Base-by-base conservation (phyloP, 1,140 invertebrate species). In the Anagrus nilaparvatae region DNA sequence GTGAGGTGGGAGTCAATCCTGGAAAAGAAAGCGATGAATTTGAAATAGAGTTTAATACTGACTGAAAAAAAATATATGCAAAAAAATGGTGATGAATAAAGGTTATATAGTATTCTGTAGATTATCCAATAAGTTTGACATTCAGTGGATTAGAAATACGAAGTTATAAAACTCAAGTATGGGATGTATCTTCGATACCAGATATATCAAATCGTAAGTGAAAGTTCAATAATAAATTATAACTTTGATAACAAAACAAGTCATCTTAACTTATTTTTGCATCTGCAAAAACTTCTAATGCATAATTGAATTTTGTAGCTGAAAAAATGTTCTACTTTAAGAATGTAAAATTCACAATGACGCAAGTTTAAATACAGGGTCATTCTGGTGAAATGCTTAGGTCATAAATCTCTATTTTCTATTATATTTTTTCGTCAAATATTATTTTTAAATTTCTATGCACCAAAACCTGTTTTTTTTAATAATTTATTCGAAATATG, bases 311-410 rank as follows among this genome's bases (percentile, higher is more conserved):
- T 12, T 43, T 45, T 23, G 7, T 51, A 86, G 82, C 74, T 51
- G 63, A 76, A 34, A 77, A 79, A 46, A n/a, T n/a, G n/a, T n/a
- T n/a, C n/a, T n/a, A n/a, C n/a, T n/a, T 4, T 69, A 72, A 24
- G 77, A 84, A 56, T 89, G 86, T 60, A 85, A 81, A 58, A 84
- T 92, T 30, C 84, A 88, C 53, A 91, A 89, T 56, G 86, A 90
- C 60, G 84, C n/a, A n/a, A n/a, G n/a, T n/a, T n/a, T n/a, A n/a
- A n/a, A n/a, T n/a, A n/a, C n/a, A n/a, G n/a, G n/a, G n/a, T n/a
- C n/a, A n/a, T n/a, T n/a, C n/a, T n/a, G n/a, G n/a, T n/a, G n/a
- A n/a, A n/a, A n/a, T n/a, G n/a, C n/a, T n/a, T n/a, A n/a, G n/a
- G n/a, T n/a, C n/a, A n/a, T n/a, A n/a, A n/a, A n/a, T n/a, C n/a